phyloP scores from a whole-genome alignment of 2,888 invertebrate genomes.

The Odontothrips loti region DNA sequence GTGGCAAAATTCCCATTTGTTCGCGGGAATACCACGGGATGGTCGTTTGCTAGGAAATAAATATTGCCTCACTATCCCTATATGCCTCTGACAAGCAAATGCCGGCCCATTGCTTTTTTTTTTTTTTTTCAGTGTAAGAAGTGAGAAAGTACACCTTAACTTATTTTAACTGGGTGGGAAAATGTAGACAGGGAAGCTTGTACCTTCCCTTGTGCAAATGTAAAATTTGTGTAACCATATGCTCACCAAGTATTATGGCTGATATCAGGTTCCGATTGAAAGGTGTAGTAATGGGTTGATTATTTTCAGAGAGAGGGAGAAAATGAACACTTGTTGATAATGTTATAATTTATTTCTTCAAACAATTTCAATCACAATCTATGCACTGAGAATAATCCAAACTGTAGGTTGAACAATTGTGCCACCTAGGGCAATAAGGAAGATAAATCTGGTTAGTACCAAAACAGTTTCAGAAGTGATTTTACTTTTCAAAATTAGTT shows the following conservation, averaged over 20 bases:
- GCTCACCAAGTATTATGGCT: background rate
- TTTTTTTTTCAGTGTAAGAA: no score
- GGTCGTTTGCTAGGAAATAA: no score
- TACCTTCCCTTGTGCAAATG: no score
- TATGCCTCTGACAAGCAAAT: no score
- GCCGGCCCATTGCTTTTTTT: no score
- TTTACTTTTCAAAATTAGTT: background rate
- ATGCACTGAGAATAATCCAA: background rate
- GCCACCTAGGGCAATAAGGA: background rate
- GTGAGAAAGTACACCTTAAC: no score
- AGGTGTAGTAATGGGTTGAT: background rate
- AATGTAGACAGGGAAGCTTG: no score
- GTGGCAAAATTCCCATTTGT: no score
- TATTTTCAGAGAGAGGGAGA: background rate
- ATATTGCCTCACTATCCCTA: no score
- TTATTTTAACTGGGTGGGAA: no score
- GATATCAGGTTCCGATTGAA: background rate
- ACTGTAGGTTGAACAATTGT: background rate
- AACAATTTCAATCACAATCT: background rate
- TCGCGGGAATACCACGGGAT: no score
- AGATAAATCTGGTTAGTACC: background rate
- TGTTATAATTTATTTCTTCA: slow-evolving; percentile 19
- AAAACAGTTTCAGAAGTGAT: background rate
- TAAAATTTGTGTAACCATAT: background rate
- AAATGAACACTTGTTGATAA: background rate